These are phyloP conservation scores for Sphenopsis melanotis DNA, from an alignment of 2,797 vertebrate species.

Conservation along the genomic window DNA sequence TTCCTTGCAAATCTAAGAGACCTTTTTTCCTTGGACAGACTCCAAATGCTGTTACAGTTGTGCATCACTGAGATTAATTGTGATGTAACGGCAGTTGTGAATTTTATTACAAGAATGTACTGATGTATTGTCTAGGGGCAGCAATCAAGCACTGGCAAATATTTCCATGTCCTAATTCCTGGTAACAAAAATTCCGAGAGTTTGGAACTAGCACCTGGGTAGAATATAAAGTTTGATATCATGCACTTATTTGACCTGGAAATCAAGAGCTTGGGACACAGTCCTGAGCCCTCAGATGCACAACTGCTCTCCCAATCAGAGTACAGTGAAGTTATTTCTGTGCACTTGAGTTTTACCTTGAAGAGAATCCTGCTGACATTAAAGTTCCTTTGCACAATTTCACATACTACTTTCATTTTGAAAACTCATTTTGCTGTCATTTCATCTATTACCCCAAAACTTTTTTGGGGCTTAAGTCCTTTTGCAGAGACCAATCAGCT, in stretches of 20 bases:
- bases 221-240: background rate
- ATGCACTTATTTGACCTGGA: background rate
- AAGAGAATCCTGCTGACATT: conserved; percentile 18
- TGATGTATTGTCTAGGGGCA: background rate
- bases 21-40: background rate
- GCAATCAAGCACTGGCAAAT: conserved; percentile 1
- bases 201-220: background rate
- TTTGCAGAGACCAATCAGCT: background rate
- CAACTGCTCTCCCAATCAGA: background rate
- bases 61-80: conserved; percentile 25
- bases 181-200: conserved; percentile 9
- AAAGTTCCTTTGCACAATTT: conserved; percentile 32
- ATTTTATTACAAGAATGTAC: conserved; percentile 2
- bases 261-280: background rate
- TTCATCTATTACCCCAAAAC: conserved; percentile 32
- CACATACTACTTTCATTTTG: conserved; percentile 9
- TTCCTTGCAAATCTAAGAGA: background rate
- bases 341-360: background rate
- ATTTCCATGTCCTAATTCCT: conserved; percentile 15
- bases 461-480: conserved; percentile 15
- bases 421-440: conserved; percentile 38
- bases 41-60: conserved; percentile 48
- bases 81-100: conserved; percentile 29
- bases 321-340: background rate
- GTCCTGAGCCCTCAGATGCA: background rate